phyloP scores from a whole-genome alignment of 2,888 invertebrate species.

The Fissipunctia ypsillon region DNA sequence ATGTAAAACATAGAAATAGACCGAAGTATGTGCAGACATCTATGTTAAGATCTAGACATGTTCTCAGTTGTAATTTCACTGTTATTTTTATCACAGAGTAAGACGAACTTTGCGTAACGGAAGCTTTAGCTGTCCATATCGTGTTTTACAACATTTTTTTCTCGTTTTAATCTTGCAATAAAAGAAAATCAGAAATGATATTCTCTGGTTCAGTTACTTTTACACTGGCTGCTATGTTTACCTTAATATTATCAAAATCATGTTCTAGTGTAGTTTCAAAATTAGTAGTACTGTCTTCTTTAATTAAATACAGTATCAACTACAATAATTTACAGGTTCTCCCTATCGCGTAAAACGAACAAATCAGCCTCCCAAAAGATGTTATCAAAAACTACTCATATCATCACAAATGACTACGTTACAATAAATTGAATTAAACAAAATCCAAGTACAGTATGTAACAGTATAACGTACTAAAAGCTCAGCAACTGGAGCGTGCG shows the following conservation, averaged over 20 bases:
- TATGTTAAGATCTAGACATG: slow-evolving; percentile 39
- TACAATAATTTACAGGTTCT: slow-evolving; percentile 6
- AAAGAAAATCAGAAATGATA: slow-evolving; percentile 23
- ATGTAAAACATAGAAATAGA: slow-evolving; percentile 11
- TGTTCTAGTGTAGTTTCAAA: not conserved
- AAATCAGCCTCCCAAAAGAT: slow-evolving; percentile 15
- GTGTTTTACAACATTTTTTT: slow-evolving; percentile 51
- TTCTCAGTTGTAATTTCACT: slow-evolving; percentile 38
- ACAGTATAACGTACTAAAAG: slow-evolving; percentile 68
- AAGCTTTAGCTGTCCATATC: slow-evolving; percentile 28
- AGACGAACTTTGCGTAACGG: slow-evolving; percentile 38
- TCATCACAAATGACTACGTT: slow-evolving; percentile 52
- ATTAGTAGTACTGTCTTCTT: not conserved
- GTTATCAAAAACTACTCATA: slow-evolving; percentile 40
- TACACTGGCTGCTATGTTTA: not conserved
- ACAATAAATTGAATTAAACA: slow-evolving; percentile 60
- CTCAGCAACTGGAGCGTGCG: slow-evolving; percentile 76
- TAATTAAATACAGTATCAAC: not conserved
- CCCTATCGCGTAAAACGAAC: slow-evolving; percentile 4
- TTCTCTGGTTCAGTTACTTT: slow-evolving; percentile 1
- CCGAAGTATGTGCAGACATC: slow-evolving; percentile 36
- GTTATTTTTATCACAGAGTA: slow-evolving; percentile 57
- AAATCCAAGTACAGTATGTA: slow-evolving; percentile 67
- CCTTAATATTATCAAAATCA: not conserved
- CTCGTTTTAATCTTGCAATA: slow-evolving; percentile 21